Evolutionary conservation across 1,140 invertebrate species (phyloP), one percentile per base, ranked within the genome.

Genomic region (Scylla paramamosain): DNA sequence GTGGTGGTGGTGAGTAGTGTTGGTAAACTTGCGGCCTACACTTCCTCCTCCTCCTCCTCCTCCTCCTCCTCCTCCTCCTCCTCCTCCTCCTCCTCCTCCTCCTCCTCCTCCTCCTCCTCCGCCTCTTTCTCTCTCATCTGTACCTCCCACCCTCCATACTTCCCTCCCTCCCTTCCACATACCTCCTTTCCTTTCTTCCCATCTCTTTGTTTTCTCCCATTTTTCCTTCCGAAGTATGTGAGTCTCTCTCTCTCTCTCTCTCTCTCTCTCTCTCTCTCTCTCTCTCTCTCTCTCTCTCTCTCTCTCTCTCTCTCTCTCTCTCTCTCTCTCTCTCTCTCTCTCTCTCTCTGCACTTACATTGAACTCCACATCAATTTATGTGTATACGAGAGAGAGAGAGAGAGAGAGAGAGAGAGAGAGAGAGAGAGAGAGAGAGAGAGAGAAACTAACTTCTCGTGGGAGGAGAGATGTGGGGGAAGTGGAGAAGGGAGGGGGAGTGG

Each of bases 201-300:
- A 77, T 77, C 67, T 77, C 67, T 77, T 77, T 77, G 67, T 77
- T 77, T 77, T 77, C 67, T n/a, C 67, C 67, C 67, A 77, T 77
- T 77, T 77, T 77, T 77, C 52, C 67, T 25, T 20, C 67, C n/a
- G 20, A 77, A 77, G 25, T 77, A 77, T 77, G 67, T 77, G 25
- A n/a, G 67, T 77, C 87, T 89, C 87, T 89, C 87, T 89, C 87
- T 39, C 32, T 89, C 87, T 89, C 87, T 89, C 87, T 89, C 87
- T 39, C 87, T 89, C 87, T 89, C 87, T 39, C 32, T 39, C 32
- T 59, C 52, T 59, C 52, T 59, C 52, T 59, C 52, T 59, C 52
- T 59, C 52, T 59, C 52, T 59, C 52, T 59, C 52, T 59, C 52
- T 59, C 52, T 59, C 52, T 59, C 52, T 59, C 52, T 59, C 14